Evolutionary conservation across 2,797 vertebrate genomes (phyloP).

Genomic region (Pseudomugil tenellus): DNA sequence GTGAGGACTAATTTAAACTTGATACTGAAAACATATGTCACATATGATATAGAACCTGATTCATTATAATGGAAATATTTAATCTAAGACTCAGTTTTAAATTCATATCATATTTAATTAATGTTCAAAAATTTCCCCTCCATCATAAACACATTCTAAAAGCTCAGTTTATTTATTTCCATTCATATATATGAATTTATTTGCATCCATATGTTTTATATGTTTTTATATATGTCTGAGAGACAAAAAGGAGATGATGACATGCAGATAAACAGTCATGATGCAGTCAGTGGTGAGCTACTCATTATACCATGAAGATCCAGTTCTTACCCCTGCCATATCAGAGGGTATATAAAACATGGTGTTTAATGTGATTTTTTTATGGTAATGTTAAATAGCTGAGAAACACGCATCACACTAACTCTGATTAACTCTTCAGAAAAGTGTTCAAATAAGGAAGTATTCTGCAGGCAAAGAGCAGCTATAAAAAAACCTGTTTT

Average conservation of each 20-base stretch:
- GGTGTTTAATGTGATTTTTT: not conserved
- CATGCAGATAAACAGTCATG: not conserved
- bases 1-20: not conserved
- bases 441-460: conserved; percentile 14
- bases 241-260: not conserved
- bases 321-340: not conserved
- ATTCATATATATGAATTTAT: not conserved
- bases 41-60: not conserved
- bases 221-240: not conserved
- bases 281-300: not conserved
- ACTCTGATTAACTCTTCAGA: not conserved
- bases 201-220: not conserved
- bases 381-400: not conserved
- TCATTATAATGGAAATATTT: conserved; percentile 14
- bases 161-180: not conserved
- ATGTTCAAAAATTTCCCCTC: not conserved
- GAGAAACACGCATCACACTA: conserved; percentile 4
- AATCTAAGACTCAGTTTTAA: conserved; percentile 21
- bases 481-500: conserved; percentile 12
- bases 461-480: conserved; percentile 11
- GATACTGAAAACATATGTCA: not conserved
- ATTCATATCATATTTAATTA: conserved; percentile 20
- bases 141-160: not conserved
- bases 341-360: not conserved
- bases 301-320: not conserved